These are phyloP conservation scores for Myathropa florea DNA, from an alignment of 2,888 invertebrate genomes.

Conservation along the genomic window DNA sequence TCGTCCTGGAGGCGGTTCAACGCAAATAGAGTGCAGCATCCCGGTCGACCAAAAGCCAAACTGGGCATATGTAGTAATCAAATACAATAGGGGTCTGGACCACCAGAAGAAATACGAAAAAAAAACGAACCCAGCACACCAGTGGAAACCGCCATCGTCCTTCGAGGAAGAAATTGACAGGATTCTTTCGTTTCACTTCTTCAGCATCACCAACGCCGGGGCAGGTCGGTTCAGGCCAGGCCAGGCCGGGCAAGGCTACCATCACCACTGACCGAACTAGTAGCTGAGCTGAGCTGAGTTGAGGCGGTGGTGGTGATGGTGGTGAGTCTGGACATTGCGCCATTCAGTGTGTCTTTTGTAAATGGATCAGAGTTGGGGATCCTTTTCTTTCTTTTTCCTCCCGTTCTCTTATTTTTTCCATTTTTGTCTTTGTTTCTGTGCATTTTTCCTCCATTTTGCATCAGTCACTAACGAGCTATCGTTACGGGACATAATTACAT, in stretches of 20 bases:
- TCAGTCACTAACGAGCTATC: slow-evolving; percentile 71
- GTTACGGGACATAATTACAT: slow-evolving; percentile 71
- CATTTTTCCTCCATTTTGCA: slow-evolving; percentile 29
- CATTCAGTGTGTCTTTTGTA: slow-evolving; percentile 60
- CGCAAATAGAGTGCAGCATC: slow-evolving; percentile 57
- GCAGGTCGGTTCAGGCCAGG: slow-evolving; percentile 7
- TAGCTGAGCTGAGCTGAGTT: neutral
- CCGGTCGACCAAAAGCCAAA: slow-evolving; percentile 67
- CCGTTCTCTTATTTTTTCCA: neutral
- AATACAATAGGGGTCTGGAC: slow-evolving; percentile 60
- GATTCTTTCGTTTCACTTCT: slow-evolving; percentile 68
- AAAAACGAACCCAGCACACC: neutral
- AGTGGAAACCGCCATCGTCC: neutral
- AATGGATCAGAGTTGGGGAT: slow-evolving; percentile 43
- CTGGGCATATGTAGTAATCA: slow-evolving; percentile 70
- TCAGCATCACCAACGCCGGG: neutral
- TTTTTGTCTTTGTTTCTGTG: neutral
- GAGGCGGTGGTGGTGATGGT: neutral
- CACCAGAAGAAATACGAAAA: slow-evolving; percentile 46
- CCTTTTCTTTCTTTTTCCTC: slow-evolving; percentile 8
- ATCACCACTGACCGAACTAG: slow-evolving; percentile 35
- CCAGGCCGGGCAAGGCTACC: neutral
- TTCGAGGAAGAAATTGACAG: slow-evolving; percentile 64
- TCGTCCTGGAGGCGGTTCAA: slow-evolving; percentile 38
- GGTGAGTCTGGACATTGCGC: slow-evolving; percentile 52